Conservation (phyloP, 2,113 vertebrate species). For the Dromiciops gliroides region DNA sequence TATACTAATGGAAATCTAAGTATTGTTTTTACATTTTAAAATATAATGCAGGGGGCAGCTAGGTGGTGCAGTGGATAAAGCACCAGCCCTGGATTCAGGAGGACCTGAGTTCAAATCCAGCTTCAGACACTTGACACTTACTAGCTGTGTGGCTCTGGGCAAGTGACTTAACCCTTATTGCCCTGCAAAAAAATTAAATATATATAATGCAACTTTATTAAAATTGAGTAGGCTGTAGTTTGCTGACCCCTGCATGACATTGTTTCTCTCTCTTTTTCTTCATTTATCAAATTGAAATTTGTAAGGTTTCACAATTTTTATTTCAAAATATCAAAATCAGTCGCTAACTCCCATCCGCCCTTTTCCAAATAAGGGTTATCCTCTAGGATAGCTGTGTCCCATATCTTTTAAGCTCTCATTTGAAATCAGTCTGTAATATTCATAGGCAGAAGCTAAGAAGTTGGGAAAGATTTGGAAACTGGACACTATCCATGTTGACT, state of each 20-base stretch:
- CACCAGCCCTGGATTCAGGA: too few relatives aligned
- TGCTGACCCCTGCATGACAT: neutral
- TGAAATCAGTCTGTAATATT: neutral
- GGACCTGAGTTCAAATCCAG: too few relatives aligned
- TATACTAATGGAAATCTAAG: too few relatives aligned
- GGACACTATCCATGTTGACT: neutral
- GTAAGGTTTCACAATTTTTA: conserved; percentile 27
- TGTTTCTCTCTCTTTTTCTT: neutral
- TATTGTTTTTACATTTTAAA: too few relatives aligned
- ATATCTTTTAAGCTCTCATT: neutral
- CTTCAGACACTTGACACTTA: too few relatives aligned
- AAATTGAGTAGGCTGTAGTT: too few relatives aligned
- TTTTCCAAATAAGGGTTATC: neutral
- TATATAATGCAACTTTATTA: too few relatives aligned
- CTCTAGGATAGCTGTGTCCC: neutral
- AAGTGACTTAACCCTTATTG: too few relatives aligned
- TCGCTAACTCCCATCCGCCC: conserved; percentile 14
- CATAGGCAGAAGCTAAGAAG: neutral
- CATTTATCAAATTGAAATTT: conserved; percentile 9
- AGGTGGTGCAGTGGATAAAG: too few relatives aligned
- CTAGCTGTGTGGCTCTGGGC: too few relatives aligned
- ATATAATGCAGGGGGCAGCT: too few relatives aligned
- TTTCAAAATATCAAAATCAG: conserved; percentile 26
- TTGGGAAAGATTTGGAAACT: neutral
- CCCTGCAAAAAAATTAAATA: too few relatives aligned